Conservation (phyloP, 2,888 invertebrate genomes). For the Adela reaumurella region DNA sequence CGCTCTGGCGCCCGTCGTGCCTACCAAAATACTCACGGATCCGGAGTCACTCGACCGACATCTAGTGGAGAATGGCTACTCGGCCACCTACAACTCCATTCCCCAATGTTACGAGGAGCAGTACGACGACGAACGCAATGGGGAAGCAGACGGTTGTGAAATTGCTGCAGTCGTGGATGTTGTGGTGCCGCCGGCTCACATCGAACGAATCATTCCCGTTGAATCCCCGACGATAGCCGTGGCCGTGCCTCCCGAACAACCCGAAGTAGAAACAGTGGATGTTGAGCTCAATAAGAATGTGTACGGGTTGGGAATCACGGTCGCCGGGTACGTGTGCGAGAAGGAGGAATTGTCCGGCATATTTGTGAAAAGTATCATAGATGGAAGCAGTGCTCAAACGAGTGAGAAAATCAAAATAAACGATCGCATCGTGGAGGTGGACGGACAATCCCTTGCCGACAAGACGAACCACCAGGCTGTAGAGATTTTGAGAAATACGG, state of each 20-base stretch:
- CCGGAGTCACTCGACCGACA: conserved; percentile 86
- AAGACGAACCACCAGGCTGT: conserved; percentile 97
- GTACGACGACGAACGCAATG: conserved; percentile 37
- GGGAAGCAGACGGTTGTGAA: conserved; percentile 22
- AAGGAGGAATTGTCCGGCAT: conserved; percentile 99
- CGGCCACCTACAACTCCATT: conserved; percentile 49
- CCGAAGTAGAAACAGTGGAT: conserved; percentile 88
- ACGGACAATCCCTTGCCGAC: conserved; percentile 84
- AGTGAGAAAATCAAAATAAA: conserved; percentile 91
- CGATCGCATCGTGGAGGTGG: conserved; percentile 96
- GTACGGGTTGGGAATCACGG: conserved; percentile 91
- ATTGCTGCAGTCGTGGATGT: conserved; percentile 44
- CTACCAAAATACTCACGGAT: conserved; percentile 87
- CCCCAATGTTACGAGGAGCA: conserved; percentile 36
- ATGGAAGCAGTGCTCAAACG: conserved; percentile 92
- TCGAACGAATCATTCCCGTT: too few relatives aligned
- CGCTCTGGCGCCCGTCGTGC: conserved; percentile 87
- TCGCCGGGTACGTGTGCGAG: conserved; percentile 96
- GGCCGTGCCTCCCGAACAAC: conserved; percentile 59
- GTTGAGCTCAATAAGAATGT: conserved; percentile 90
- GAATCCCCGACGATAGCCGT: conserved; percentile 46
- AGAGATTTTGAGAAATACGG: conserved; percentile 90
- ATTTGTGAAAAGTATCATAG: conserved; percentile 97
- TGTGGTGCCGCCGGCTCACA: conserved; percentile 13
- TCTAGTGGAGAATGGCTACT: conserved; percentile 72